A percentile compares a stretch with the other conserved stretches of the same genome.
These are phyloP conservation scores for Montipora cactus DNA, from an alignment of 64 coral and sea anemone species.

Conservation along the genomic window DNA sequence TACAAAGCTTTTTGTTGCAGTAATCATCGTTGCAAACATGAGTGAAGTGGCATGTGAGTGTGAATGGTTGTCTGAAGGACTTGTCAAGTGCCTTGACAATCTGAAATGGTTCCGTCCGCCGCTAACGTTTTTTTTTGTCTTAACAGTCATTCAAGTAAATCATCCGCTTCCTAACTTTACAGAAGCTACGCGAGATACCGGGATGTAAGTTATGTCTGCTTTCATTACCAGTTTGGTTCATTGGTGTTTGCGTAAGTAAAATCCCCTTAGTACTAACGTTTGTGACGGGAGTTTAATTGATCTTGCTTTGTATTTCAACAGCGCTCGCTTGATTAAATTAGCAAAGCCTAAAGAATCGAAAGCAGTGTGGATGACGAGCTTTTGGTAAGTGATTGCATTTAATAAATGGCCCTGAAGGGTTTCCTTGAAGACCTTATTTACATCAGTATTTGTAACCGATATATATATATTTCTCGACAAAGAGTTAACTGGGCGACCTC, in stretches of 20 bases:
- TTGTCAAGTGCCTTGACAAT: background rate
- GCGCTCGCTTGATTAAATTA: conserved; percentile 63
- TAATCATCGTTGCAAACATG: conserved; percentile 21
- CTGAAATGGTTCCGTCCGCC: background rate
- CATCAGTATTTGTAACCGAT: background rate
- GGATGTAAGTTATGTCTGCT: conserved; percentile 74
- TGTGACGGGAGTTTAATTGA: background rate
- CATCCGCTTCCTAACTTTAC: conserved; percentile 67
- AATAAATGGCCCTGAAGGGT: too few relatives aligned
- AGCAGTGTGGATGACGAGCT: conserved; percentile 77
- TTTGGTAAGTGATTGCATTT: conserved; percentile 45
- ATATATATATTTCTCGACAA: background rate
- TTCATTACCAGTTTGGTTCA: conserved; percentile 12
- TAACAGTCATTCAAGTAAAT: conserved; percentile 65
- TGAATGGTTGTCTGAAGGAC: conserved; percentile 3
- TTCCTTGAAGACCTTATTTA: too few relatives aligned
- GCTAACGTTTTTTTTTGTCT: background rate
- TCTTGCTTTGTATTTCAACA: background rate
- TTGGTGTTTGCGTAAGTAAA: background rate
- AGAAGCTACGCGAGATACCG: conserved; percentile 70
- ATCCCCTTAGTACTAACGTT: background rate
- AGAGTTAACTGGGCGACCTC: background rate
- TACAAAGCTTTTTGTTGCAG: background rate
- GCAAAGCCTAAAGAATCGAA: conserved; percentile 78
- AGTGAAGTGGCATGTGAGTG: conserved; percentile 49